Percentiles rank a stretch among this genome's conserved stretches.
These are phyloP conservation scores for Melitaea athalia DNA, from an alignment of 2,888 invertebrate species.

Conservation along the genomic window DNA sequence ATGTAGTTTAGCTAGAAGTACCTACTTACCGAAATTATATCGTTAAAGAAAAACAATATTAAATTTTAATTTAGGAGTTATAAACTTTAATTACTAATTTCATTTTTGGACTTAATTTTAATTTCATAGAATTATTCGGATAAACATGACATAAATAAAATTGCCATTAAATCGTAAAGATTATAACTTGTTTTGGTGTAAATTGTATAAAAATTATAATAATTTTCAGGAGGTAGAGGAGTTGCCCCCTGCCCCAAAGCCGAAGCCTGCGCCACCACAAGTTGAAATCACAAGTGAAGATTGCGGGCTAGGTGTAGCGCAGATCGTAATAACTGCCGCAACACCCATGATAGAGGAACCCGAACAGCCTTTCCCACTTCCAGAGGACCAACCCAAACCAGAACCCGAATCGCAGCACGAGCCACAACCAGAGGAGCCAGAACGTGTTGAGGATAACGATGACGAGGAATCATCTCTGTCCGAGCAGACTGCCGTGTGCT, in stretches of 20 bases:
- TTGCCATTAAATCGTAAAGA: no score
- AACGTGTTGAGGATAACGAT: constrained; percentile 57
- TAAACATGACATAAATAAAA: neutral
- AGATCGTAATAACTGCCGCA: constrained; percentile 96
- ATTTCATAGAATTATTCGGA: neutral
- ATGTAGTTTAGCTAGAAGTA: constrained; percentile 24
- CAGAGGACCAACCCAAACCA: constrained; percentile 58
- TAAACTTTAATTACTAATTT: neutral
- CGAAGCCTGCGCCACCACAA: constrained; percentile 58
- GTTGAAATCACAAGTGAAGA: constrained; percentile 76
- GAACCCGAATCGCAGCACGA: constrained; percentile 37
- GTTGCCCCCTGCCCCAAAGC: constrained; percentile 48
- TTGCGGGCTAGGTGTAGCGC: constrained; percentile 90
- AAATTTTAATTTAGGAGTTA: neutral
- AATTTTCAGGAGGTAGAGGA: constrained; percentile 45
- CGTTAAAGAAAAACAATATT: neutral
- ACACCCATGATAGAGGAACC: constrained; percentile 95
- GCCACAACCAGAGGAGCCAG: constrained; percentile 45
- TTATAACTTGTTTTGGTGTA: neutral
- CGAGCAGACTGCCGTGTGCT: constrained; percentile 75
- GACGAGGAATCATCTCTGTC: constrained; percentile 77
- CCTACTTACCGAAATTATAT: neutral
- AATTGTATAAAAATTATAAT: constrained; percentile 3
- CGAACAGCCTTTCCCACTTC: constrained; percentile 89
- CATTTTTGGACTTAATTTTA: neutral